A percentile compares a stretch with the other conserved stretches of the same genome.
Conservation (phyloP, 2,113 vertebrate species). For the Regulus satrapa region DNA sequence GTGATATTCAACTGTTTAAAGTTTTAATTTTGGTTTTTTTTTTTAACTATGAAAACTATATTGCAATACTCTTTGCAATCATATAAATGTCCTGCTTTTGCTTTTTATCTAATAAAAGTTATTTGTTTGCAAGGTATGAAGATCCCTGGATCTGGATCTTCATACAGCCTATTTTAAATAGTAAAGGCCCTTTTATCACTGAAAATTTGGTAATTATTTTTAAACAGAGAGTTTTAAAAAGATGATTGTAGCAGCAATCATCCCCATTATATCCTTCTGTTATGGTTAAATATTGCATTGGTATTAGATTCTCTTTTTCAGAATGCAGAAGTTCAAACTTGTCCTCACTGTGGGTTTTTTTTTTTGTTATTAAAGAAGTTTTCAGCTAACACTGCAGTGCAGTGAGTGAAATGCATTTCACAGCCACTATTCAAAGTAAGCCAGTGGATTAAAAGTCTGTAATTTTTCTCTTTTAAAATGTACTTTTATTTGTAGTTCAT, state of each 20-base stretch:
- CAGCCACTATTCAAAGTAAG: slow-evolving; percentile 21
- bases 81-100: not conserved
- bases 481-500: slow-evolving; percentile 21
- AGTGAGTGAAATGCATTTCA: slow-evolving; percentile 20
- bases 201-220: not conserved
- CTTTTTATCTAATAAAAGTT: not conserved
- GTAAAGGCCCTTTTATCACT: not conserved
- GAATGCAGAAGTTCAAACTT: not conserved
- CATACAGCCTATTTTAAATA: not conserved
- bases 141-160: not conserved
- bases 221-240: not conserved
- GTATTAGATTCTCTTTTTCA: not conserved
- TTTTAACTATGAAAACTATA: not conserved
- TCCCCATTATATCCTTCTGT: not conserved
- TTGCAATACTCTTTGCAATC: not conserved
- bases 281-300: not conserved
- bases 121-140: not conserved
- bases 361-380: not conserved
- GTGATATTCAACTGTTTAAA: not conserved
- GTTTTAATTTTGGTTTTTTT: not conserved
- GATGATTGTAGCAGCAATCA: not conserved
- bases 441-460: not conserved
- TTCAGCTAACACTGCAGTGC: not conserved
- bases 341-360: not conserved
- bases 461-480: slow-evolving; percentile 38